phyloP scores from a whole-genome alignment of 1,140 invertebrate genomes.

The Diabrotica undecimpunctata region DNA sequence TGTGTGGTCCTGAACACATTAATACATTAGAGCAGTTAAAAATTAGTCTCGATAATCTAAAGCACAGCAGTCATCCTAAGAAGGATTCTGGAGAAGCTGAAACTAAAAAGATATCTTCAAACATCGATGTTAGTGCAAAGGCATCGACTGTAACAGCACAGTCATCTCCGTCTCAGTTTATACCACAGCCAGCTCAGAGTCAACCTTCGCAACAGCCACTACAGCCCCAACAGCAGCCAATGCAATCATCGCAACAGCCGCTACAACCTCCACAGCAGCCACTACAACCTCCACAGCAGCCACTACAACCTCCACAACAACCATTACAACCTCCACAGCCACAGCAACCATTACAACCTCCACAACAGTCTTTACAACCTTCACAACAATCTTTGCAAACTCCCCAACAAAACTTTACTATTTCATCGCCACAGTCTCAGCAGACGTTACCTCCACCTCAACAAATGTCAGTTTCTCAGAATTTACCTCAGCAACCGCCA shows the following conservation, averaged over 20 bases:
- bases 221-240: neutral
- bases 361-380: neutral
- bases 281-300: neutral
- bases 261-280: slow-evolving; percentile 1
- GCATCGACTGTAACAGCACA: neutral
- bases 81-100: slow-evolving; percentile 37
- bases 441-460: slow-evolving; percentile 7
- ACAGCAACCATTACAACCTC: slow-evolving; percentile 14
- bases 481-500: neutral
- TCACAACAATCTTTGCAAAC: neutral
- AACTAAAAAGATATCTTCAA: slow-evolving; percentile 24
- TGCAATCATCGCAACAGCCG: slow-evolving; percentile 3
- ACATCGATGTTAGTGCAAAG: slow-evolving; percentile 22
- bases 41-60: slow-evolving; percentile 55
- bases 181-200: neutral
- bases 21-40: slow-evolving; percentile 55
- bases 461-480: neutral
- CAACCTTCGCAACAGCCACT: neutral
- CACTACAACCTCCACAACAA: neutral
- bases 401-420: slow-evolving; percentile 2
- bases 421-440: slow-evolving; percentile 7
- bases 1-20: slow-evolving; percentile 48
- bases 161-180: slow-evolving; percentile 16
- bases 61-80: slow-evolving; percentile 47
- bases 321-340: slow-evolving; percentile 10